These are phyloP conservation scores for Antheraea assamensis DNA, from an alignment of 2,888 invertebrate species.

Conservation along the genomic window DNA sequence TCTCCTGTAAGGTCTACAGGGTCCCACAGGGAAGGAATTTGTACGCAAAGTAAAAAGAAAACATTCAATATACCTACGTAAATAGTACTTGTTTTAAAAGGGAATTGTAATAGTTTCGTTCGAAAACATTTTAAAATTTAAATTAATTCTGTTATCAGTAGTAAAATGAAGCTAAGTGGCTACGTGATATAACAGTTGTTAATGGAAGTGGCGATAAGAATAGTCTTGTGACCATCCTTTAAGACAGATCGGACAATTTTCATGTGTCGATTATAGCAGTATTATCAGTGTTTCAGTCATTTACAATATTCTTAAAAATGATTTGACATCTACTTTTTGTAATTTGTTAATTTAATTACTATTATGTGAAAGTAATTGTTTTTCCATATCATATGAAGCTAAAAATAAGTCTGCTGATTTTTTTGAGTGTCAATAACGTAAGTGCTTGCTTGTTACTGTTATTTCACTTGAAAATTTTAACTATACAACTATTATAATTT, in stretches of 20 bases:
- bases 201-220: not conserved
- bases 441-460: not conserved
- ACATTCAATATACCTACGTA: not conserved
- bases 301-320: not conserved
- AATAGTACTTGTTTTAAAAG: not conserved
- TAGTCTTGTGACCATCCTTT: not conserved
- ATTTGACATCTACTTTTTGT: not conserved
- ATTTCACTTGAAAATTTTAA: not conserved
- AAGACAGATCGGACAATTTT: not conserved
- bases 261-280: not conserved
- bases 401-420: not conserved
- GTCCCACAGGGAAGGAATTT: not conserved
- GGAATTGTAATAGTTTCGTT: not conserved
- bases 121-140: not conserved
- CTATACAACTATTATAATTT: not conserved
- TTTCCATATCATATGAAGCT: not conserved
- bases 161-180: not conserved
- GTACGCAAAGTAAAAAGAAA: not conserved
- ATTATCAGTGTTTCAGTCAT: not conserved
- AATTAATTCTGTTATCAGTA: not conserved
- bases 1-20: not conserved
- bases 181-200: not conserved
- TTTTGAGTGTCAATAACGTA: not conserved
- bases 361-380: not conserved
- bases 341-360: not conserved